Evolutionary conservation across 2,113 vertebrate genomes (phyloP).

Genomic region (Chelonoidis abingdonii): DNA sequence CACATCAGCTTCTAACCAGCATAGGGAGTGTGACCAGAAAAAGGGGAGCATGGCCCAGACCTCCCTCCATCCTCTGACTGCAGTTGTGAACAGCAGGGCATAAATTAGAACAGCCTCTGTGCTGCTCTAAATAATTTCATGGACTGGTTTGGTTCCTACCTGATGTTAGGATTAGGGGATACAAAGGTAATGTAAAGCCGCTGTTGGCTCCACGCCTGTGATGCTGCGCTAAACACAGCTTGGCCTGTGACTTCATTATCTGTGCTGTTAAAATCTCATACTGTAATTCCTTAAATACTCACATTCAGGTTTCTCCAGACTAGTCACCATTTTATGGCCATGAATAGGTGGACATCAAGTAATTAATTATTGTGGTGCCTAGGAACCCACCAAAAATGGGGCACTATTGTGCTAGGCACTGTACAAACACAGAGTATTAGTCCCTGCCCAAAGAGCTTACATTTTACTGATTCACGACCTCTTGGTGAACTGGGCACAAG

Average conservation of each 20-base stretch:
- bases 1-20: not conserved
- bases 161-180: not conserved
- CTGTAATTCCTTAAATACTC: not conserved
- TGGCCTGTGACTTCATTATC: fast-evolving
- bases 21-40: not conserved
- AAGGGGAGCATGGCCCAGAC: not conserved
- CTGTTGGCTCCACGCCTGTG: not conserved
- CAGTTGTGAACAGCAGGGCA: not conserved
- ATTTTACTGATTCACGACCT: too few relatives aligned
- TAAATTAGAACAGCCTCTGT: not conserved
- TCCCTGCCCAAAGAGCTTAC: too few relatives aligned
- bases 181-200: fast-evolving
- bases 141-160: not conserved
- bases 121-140: not conserved
- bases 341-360: not conserved
- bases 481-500: too few relatives aligned
- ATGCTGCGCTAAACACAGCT: fast-evolving
- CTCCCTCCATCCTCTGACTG: not conserved
- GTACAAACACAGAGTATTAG: not conserved
- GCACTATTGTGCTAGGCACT: not conserved
- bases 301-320: not conserved
- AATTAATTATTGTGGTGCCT: not conserved
- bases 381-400: fast-evolving
- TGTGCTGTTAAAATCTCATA: not conserved
- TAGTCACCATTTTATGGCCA: fast-evolving